These are phyloP conservation scores for Varanus salvator DNA, from an alignment of 2,113 vertebrate species.

Conservation along the genomic window DNA sequence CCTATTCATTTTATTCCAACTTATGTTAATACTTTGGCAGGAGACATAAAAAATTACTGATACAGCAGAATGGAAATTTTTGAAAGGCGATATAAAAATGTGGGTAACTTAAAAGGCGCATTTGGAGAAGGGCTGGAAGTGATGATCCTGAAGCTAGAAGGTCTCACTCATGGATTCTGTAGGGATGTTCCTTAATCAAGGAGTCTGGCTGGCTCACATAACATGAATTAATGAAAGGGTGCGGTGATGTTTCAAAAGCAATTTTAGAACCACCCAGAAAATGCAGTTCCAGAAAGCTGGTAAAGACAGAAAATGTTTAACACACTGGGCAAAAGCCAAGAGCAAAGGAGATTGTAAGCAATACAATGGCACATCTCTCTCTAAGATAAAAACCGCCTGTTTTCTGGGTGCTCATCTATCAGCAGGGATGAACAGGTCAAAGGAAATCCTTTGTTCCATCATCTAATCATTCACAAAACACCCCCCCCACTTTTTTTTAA, in stretches of 20 bases:
- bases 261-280: neutral
- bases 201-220: constrained; percentile 18
- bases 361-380: neutral
- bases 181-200: constrained; percentile 42
- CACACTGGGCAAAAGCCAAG: neutral
- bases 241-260: neutral
- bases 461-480: no score
- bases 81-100: constrained; percentile 68
- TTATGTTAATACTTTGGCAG: constrained; percentile 74
- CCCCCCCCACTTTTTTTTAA: no score
- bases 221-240: constrained; percentile 20
- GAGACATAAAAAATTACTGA: constrained; percentile 73
- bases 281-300: neutral
- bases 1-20: constrained; percentile 76
- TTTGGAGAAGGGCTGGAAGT: constrained; percentile 55
- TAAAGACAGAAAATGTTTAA: neutral
- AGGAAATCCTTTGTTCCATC: no score
- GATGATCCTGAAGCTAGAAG: constrained; percentile 40
- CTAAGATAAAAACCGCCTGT: neutral
- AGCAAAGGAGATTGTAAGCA: neutral
- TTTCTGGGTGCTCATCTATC: neutral
- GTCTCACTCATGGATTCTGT: constrained; percentile 17
- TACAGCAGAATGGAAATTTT: constrained; percentile 69
- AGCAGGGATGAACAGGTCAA: no score
- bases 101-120: constrained; percentile 61